Evolutionary conservation across 2,113 vertebrate species (phyloP).

Genomic region (Peromyscus polionotus): DNA sequence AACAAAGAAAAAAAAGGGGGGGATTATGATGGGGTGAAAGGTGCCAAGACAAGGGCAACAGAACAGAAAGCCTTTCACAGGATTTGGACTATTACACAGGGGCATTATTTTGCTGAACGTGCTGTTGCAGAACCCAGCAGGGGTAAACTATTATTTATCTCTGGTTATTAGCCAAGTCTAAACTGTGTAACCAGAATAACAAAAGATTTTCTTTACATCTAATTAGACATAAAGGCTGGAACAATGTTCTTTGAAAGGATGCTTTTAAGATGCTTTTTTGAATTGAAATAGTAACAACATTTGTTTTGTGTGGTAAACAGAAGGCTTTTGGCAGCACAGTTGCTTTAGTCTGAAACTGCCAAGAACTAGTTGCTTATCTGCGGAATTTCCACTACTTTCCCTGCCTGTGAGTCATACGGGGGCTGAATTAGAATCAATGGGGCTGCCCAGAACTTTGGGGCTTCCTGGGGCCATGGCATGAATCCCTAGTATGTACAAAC

Average conservation of each 20-base stretch:
- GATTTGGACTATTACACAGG: neutral
- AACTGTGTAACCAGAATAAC: slow-evolving; percentile 82
- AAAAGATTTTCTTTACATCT: slow-evolving; percentile 83
- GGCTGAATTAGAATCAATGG: slow-evolving; percentile 69
- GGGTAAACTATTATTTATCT: slow-evolving; percentile 84
- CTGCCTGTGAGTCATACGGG: slow-evolving; percentile 78
- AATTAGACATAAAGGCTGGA: slow-evolving; percentile 84
- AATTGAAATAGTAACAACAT: slow-evolving; percentile 86
- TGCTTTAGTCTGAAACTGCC: slow-evolving; percentile 86
- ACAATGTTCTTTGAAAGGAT: slow-evolving; percentile 84
- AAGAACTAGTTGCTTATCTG: slow-evolving; percentile 87
- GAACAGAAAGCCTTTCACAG: neutral
- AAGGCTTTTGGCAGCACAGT: slow-evolving; percentile 85
- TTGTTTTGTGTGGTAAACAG: slow-evolving; percentile 88
- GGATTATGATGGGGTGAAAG: slow-evolving; percentile 3
- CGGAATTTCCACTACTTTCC: slow-evolving; percentile 78
- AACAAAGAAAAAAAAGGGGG: neutral
- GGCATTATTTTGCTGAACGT: slow-evolving; percentile 55
- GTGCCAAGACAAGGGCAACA: slow-evolving; percentile 1
- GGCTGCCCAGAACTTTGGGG: slow-evolving; percentile 56
- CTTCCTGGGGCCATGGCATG: neutral
- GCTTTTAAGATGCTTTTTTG: slow-evolving; percentile 85
- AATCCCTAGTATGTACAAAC: too few species aligned
- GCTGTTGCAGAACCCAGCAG: slow-evolving; percentile 77
- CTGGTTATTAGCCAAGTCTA: slow-evolving; percentile 83